phyloP scores from a whole-genome alignment of 2,888 invertebrate genomes.

The Hirtodrosophila duncani region DNA sequence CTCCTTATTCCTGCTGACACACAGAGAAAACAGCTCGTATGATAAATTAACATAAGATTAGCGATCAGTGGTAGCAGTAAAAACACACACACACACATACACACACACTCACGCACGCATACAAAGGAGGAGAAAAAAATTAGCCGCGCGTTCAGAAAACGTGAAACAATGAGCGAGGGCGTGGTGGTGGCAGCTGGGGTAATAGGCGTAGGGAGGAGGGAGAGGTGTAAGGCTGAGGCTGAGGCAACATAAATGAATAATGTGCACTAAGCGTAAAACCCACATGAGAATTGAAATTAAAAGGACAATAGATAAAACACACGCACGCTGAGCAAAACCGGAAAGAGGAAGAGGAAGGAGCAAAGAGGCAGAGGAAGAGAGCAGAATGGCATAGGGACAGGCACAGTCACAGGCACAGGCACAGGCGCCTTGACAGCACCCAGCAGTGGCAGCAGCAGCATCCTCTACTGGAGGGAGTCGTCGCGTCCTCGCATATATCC shows the following conservation, averaged over 20 bases:
- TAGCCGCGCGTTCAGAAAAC: slow-evolving; percentile 5
- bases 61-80: slow-evolving; percentile 53
- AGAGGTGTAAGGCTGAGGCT: neutral
- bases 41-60: slow-evolving; percentile 68
- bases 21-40: slow-evolving; percentile 38
- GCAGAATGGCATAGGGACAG: neutral
- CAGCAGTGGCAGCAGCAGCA: neutral
- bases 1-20: slow-evolving; percentile 1
- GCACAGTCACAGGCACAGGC: neutral
- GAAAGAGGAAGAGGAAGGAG: neutral
- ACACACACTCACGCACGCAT: slow-evolving; percentile 2
- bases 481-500: slow-evolving; percentile 36
- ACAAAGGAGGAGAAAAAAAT: slow-evolving; percentile 9
- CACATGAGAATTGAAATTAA: slow-evolving; percentile 67
- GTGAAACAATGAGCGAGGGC: neutral
- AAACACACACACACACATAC: slow-evolving; percentile 2
- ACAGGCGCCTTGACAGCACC: slow-evolving; percentile 3
- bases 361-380: slow-evolving; percentile 2
- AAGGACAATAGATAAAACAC: slow-evolving; percentile 64
- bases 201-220: neutral
- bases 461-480: neutral
- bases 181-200: neutral
- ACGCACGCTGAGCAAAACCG: slow-evolving; percentile 32
- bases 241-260: slow-evolving; percentile 61
- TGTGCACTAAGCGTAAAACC: slow-evolving; percentile 69